Base-by-base conservation (phyloP, 1,140 invertebrate species). In the Drosophila tsacasi region DNA sequence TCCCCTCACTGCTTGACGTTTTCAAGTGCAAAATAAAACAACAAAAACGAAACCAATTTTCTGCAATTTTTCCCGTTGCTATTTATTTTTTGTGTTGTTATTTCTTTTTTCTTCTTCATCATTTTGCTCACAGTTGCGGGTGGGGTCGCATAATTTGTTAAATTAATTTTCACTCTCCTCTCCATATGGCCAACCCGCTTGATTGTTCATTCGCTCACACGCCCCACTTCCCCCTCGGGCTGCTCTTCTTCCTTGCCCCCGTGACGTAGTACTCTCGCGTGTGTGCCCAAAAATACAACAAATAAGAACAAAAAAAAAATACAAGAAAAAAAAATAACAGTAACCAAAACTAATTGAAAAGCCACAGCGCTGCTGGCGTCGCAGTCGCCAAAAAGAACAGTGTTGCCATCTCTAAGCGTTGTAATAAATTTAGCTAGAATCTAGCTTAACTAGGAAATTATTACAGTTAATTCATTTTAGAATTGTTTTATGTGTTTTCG, bases 91-190 rank as follows among this genome's bases (percentile, higher is more conserved):
- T 55, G 40, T 54, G 2, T 10, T 35, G 32, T 10, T 12, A 35
- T 39, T 55, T 17, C 32, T 44, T 19, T 52, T 52, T 17, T 77
- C 17, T 47, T 55, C 21, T 23, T 23, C 52, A 37, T 17, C 35
- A 57, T 57, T 47, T 74, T 47, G 37, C 47, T 54, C 50, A 54
- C 50, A 25, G 65, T 74, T 54, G 64, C 75, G 75, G 75, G 75
- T 78, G 75, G 76, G 76, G 76, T 68, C 73, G 65, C 64, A 76
- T 89, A 81, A 81, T 81, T 89, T 90, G 84, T 89, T 87, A 84
- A 87, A 87, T 89, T 89, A 84, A 87, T 87, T 89, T 86, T 67
- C 67, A 77, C 81, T 76, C 77, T 79, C 57, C 27, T 40, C 35
- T 65, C 61, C 49, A 57, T 64, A 64, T 64, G 61, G 55, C 63